Base-by-base conservation (phyloP, 1,140 invertebrate genomes). In the Trigoniulus corallinus region DNA sequence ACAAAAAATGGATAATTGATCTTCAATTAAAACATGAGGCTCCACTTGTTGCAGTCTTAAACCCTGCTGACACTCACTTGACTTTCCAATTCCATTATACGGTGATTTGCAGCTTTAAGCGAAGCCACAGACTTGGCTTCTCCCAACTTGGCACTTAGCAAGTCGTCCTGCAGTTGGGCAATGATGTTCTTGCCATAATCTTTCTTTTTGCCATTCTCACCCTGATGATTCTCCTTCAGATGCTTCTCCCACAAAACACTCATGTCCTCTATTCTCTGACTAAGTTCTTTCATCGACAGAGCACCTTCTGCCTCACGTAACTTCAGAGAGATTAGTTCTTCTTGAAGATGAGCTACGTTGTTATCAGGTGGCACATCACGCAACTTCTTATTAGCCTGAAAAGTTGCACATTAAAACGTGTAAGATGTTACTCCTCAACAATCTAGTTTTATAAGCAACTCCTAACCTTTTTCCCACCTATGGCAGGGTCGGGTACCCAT, bases 11-110 rank as follows among this genome's bases (percentile, higher is more conserved):
- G 7, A 12, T 44, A 7, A 50, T 50, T 34, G 22, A 52, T 20
- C 7, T 1, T 22, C 48, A 15, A 2, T n/a, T n/a, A n/a, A n/a
- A n/a, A n/a, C n/a, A n/a, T n/a, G n/a, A n/a, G n/a, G n/a, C n/a
- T n/a, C n/a, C n/a, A n/a, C n/a, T n/a, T n/a, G n/a, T n/a, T 44
- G 18, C 18, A 44, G 18, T 12, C 18, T 7, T 44, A 7, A 44
- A 44, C 4, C 21, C 18, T 44, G 18, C n/a, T n/a, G n/a, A n/a
- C n/a, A 37, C 52, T 47, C 45, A 65, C 67, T 54, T 75, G 89
- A 1, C 93, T 95, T 65, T 98, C 93, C n/a, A 97, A 73, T 67
- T 98, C 92, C 94, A 98, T 98, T 0, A 94, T 77, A 72, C 74
- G 47, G 20, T 60, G 77, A 60, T 91, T 79, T 42, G 93, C 72